Percentiles rank a stretch among this genome's conserved stretches.
phyloP scores from a whole-genome alignment of 2,888 invertebrate genomes.

The Corbicula japonica region DNA sequence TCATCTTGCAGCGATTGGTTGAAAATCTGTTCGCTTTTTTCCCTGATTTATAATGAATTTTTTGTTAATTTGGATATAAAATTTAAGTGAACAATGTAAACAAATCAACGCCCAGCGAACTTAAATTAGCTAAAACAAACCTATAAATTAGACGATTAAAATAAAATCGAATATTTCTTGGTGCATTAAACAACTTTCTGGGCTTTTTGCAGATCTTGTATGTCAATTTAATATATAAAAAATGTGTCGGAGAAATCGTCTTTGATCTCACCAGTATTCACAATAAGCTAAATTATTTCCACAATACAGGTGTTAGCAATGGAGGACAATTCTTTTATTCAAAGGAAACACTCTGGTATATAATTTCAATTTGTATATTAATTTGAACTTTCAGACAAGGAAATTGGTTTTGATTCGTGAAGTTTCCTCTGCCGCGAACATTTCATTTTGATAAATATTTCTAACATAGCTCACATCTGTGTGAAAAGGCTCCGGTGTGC shows the following conservation, averaged over 20 bases:
- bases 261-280: too few species aligned
- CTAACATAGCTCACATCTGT: slow-evolving; percentile 32
- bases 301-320: slow-evolving; percentile 43
- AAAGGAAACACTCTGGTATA: slow-evolving; percentile 27
- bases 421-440: slow-evolving; percentile 28
- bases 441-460: slow-evolving; percentile 55
- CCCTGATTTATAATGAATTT: too few species aligned
- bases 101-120: too few species aligned
- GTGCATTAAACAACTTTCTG: too few species aligned
- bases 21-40: slow-evolving; percentile 1
- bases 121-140: too few species aligned
- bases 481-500: slow-evolving; percentile 20
- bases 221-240: too few species aligned
- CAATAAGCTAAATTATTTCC: slow-evolving; percentile 22
- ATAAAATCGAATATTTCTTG: too few species aligned
- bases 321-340: slow-evolving; percentile 27
- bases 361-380: slow-evolving; percentile 43
- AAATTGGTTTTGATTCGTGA: slow-evolving; percentile 31
- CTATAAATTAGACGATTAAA: too few species aligned
- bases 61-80: too few species aligned
- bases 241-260: too few species aligned
- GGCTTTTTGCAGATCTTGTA: too few species aligned
- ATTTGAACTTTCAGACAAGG: slow-evolving; percentile 30
- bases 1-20: slow-evolving; percentile 18
- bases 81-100: too few species aligned